Evolutionary conservation across 2,888 invertebrate species (phyloP), one percentile per base, ranked within the genome.

Genomic region (Muscina levida): DNA sequence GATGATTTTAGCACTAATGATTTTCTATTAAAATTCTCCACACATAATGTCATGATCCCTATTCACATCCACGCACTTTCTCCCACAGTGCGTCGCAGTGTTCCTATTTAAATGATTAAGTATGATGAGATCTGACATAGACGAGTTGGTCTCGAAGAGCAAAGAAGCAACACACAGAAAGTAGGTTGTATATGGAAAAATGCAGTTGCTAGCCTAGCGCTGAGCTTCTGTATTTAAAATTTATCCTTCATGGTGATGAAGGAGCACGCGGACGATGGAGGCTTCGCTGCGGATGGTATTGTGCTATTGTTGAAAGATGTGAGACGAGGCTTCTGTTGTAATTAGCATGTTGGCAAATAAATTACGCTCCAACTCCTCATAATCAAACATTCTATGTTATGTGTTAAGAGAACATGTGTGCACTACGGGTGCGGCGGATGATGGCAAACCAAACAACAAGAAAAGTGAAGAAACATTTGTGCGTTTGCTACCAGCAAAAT

Each of bases 101-200:
- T 22, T 10, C 26, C 48, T 81, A 53, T 72, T 77, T 51, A 72
- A 67, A 77, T 77, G 81, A 77, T 77, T 81, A 77, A 81, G 68
- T 77, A 77, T 81, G 74, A 81, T 81, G 81, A 72, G 77, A 68
- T 72, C 62, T 68, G 77, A 62, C 70, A 73, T 66, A 66, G 73
- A 80, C 77, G 73, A 71, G 66, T 42, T 62, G 42, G 59, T 31
- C 31, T 31, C 5, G 48, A 15, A 15, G 15, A 22, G 8, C 19
- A 51, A 19, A 19, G 17, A 3, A 31, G 31, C 31, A 31, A 51
- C 11, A 42, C 19, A 17, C 13, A 57, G n/a, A 42, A 39, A 42
- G n/a, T 37, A 19, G n/a, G 13, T 4, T 42, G 15, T 24, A 42
- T 4, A 42, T 59, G 59, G 42, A 6, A 42, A 42, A 37, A 22